A percentile compares a stretch with the other conserved stretches of the same genome.
phyloP scores from a whole-genome alignment of 2,113 vertebrate genomes.

The Gallinago paraguaiae region DNA sequence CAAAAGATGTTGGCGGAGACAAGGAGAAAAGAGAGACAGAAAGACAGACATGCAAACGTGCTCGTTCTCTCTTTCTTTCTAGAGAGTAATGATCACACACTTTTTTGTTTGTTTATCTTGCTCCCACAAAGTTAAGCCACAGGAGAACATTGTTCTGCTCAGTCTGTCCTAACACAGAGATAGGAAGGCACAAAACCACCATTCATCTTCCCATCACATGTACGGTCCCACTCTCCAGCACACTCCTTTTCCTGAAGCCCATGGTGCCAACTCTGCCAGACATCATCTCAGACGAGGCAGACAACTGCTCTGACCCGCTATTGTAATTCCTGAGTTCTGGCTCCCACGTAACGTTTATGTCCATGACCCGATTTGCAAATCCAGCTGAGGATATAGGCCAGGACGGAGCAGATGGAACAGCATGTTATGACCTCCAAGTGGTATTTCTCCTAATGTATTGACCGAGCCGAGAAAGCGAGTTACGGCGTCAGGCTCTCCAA shows the following conservation, averaged over 20 bases:
- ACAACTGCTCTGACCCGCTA: conserved; percentile 1
- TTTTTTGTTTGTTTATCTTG: background rate
- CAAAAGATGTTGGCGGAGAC: rapidly evolving
- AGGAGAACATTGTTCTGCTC: background rate
- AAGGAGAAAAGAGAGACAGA: background rate
- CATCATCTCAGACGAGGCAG: background rate
- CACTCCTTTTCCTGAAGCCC: background rate
- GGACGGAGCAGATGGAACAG: conserved; percentile 9
- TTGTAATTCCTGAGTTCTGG: background rate
- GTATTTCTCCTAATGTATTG: background rate
- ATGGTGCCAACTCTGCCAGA: background rate
- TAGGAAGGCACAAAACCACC: background rate
- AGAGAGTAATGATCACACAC: background rate
- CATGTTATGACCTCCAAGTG: background rate
- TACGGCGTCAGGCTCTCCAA: background rate
- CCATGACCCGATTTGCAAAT: background rate
- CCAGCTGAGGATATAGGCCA: background rate
- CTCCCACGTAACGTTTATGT: background rate
- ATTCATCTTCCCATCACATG: background rate
- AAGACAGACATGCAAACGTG: background rate
- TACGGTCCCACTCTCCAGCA: background rate
- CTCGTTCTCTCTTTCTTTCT: background rate
- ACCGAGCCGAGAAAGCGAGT: background rate
- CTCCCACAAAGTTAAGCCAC: background rate
- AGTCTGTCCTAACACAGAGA: background rate